Evolutionary conservation across 2,888 invertebrate genomes (phyloP).

Genomic region (Leuctra nigra): DNA sequence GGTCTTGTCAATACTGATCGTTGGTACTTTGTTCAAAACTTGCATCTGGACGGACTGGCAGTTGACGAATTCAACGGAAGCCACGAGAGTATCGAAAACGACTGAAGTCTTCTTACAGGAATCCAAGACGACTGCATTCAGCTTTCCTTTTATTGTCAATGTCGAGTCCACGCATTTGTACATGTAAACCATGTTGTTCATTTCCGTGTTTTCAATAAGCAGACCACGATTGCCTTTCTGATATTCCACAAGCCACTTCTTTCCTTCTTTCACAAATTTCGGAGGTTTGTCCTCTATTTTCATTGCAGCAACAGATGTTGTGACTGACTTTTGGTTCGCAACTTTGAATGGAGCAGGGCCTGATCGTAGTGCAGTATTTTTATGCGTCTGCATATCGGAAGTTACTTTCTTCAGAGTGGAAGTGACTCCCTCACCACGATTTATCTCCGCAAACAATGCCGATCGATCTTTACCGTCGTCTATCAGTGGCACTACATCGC

Average conservation of each 20-base stretch:
- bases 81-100: constrained; percentile 91
- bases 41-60: constrained; percentile 98
- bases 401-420: constrained; percentile 85
- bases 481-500: constrained; percentile 40
- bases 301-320: constrained; percentile 44
- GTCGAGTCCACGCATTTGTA: constrained; percentile 89
- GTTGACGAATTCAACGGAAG: constrained; percentile 96
- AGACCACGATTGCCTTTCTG: constrained; percentile 81
- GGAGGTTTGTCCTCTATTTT: constrained; percentile 68
- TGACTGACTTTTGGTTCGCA: constrained; percentile 37
- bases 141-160: constrained; percentile 82
- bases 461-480: constrained; percentile 60
- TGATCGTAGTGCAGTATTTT: constrained; percentile 83
- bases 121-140: constrained; percentile 94
- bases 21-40: constrained; percentile 91
- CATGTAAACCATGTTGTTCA: constrained; percentile 98
- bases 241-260: constrained; percentile 93
- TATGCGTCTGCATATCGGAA: constrained; percentile 97
- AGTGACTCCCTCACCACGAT: constrained; percentile 87
- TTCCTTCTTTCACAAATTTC: constrained; percentile 82
- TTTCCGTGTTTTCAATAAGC: constrained; percentile 79
- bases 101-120: constrained; percentile 95
- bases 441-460: constrained; percentile 91
- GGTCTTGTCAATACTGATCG: constrained; percentile 96
- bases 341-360: constrained; percentile 79